These are phyloP conservation scores for Anguilla japonica DNA, from an alignment of 2,113 vertebrate species.

Conservation along the genomic window DNA sequence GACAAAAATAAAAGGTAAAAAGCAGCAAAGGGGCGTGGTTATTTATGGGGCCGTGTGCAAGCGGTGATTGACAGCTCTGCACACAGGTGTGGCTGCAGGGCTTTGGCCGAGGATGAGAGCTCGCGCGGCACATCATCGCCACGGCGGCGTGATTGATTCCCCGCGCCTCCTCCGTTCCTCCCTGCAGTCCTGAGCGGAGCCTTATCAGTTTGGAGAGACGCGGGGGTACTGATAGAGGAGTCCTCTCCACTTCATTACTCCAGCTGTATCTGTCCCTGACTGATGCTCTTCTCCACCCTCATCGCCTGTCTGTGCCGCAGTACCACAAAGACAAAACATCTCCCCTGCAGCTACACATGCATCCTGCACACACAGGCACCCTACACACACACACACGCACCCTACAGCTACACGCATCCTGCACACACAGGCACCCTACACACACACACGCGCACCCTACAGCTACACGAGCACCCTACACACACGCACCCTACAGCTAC, in stretches of 20 bases:
- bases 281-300: neutral
- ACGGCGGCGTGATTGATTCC: neutral
- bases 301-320: neutral
- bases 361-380: no score
- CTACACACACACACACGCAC: neutral
- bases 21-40: neutral
- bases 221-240: neutral
- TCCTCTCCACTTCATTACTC: neutral
- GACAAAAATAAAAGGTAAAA: constrained; percentile 7
- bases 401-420: no score
- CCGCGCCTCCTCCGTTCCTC: neutral
- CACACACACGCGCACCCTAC: no score
- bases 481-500: no score
- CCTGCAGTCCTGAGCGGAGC: neutral
- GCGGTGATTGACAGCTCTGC: neutral
- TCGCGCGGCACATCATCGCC: neutral
- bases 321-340: neutral
- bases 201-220: neutral
- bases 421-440: no score
- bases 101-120: neutral
- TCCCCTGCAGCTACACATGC: neutral
- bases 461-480: no score
- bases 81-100: neutral
- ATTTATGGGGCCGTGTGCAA: neutral
- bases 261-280: constrained; percentile 1